phyloP scores from a whole-genome alignment of 2,888 invertebrate genomes.

The Hemicrepidius hirtus region DNA sequence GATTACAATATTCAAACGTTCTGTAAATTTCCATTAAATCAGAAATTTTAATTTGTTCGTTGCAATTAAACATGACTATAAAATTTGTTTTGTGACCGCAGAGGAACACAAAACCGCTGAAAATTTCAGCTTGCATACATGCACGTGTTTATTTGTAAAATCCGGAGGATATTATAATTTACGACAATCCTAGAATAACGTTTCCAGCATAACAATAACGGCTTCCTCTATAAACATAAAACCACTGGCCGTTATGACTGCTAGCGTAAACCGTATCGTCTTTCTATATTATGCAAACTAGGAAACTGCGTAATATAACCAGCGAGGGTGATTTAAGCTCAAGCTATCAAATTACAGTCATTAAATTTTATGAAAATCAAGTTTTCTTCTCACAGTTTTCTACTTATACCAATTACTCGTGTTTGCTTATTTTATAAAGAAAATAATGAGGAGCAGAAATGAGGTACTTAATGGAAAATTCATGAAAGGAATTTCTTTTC shows the following conservation, averaged over 20 bases:
- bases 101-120: too few species aligned
- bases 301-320: not conserved
- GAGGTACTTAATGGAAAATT: too few species aligned
- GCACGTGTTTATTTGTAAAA: constrained; percentile 29
- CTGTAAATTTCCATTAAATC: too few species aligned
- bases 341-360: constrained; percentile 20
- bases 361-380: constrained; percentile 1
- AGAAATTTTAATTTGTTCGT: too few species aligned
- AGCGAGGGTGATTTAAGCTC: constrained; percentile 3
- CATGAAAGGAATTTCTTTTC: too few species aligned
- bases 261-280: constrained; percentile 29
- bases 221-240: constrained; percentile 42
- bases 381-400: not conserved
- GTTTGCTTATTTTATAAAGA: not conserved
- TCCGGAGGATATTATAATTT: constrained; percentile 17
- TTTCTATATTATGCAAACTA: constrained; percentile 30
- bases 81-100: too few species aligned
- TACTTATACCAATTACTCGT: not conserved
- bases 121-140: not conserved
- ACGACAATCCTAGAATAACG: constrained; percentile 25
- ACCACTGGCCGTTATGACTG: constrained; percentile 37
- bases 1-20: too few species aligned
- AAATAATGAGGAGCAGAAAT: too few species aligned
- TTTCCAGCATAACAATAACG: constrained; percentile 36
- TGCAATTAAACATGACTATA: too few species aligned